Evolutionary conservation across 2,888 invertebrate species (phyloP), one percentile per base, ranked within the genome.

Genomic region (Hypsopygia costalis): DNA sequence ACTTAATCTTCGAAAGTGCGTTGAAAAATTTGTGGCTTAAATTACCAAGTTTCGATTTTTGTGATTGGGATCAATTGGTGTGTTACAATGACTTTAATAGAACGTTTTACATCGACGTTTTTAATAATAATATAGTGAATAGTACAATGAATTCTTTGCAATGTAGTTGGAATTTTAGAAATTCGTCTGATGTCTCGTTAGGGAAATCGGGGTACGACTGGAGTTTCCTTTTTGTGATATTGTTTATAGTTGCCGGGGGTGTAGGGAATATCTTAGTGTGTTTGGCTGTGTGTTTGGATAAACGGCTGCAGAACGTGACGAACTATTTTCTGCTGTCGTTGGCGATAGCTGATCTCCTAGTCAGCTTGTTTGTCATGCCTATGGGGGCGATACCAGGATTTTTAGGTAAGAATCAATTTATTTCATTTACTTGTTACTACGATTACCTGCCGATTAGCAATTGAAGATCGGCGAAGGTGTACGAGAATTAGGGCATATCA

Each of bases 341-440:
- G 73, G 97, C 98, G 32, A 94, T 98, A 40, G 98, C 98, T 38
- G 98, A 98, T 87, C 90, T 98, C 43, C 90, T 98, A 48, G 98
- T 98, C 69, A 97, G 97, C 66, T 83, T 97, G 49, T 94, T 98
- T 68, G 98, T 98, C 41, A 98, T 98, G 98, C 98, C 98, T 2
- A 91, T 98, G 75, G 97, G 97, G 45, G 97, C 98, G 27, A 94
- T 98, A 60, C 96, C 96, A 20, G 97, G 97, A 69, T 95, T 98
- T 83, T 90, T 97, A 66, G 98, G 98, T 98, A 77, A 95, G 95
- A 12, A 37, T 37, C 6, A 21, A 16, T 16, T 25, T 25, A 25
- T 5, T 16, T 16, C 4, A 16, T 16, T 16, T 16, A 16, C 4
- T n/a, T n/a, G n/a, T n/a, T n/a, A n/a, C n/a, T n/a, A n/a, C n/a